Evolutionary conservation across 2,113 vertebrate species (phyloP).

Genomic region (Poeciliopsis retropinna): DNA sequence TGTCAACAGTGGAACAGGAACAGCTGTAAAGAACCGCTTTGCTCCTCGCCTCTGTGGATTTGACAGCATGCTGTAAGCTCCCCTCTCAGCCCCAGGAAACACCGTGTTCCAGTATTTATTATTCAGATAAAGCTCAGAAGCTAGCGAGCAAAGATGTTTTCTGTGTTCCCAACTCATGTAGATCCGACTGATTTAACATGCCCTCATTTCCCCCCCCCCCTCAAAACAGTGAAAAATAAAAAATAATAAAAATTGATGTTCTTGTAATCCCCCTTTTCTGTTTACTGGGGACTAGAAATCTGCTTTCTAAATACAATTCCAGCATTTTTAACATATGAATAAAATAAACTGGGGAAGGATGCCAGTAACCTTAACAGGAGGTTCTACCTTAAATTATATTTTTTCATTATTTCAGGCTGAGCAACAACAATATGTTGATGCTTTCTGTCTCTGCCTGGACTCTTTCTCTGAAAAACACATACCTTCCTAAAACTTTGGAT

Average conservation of each 20-base stretch:
- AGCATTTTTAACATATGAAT: too few species aligned
- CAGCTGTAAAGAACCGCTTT: conserved; percentile 26
- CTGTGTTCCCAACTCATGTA: conserved; percentile 32
- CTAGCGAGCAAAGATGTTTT: conserved; percentile 38
- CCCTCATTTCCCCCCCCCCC: conserved; percentile 8
- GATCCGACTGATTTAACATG: conserved; percentile 19
- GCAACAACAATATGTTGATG: neutral
- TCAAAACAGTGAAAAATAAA: too few species aligned
- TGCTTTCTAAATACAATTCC: too few species aligned
- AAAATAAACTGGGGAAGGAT: too few species aligned
- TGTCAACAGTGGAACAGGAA: conserved; percentile 28
- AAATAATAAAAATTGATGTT: neutral
- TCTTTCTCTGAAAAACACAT: neutral
- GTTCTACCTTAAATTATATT: neutral
- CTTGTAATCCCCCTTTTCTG: neutral
- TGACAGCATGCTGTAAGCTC: conserved; percentile 32
- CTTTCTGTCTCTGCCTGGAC: neutral
- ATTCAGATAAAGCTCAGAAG: conserved; percentile 55
- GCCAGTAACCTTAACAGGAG: neutral
- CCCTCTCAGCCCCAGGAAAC: conserved; percentile 48
- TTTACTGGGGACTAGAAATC: neutral
- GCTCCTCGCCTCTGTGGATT: conserved; percentile 31
- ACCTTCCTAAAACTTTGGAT: too few species aligned
- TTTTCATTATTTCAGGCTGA: neutral
- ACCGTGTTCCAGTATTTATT: conserved; percentile 62